Percentiles rank a stretch among this genome's conserved stretches.
Evolutionary conservation across 2,888 invertebrate species (phyloP).

Genomic region (Sepiola atlantica): DNA sequence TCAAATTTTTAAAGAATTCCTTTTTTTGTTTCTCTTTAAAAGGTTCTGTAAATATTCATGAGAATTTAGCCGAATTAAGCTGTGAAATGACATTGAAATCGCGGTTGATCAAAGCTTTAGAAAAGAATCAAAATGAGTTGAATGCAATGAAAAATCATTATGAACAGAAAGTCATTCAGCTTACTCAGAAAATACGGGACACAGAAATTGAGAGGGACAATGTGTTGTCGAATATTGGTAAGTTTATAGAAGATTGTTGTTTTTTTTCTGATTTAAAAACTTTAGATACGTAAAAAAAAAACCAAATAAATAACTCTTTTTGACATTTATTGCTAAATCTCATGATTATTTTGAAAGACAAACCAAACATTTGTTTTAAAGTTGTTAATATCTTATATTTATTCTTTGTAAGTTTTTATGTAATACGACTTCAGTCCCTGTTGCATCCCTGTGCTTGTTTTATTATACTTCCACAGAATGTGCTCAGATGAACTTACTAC

Average conservation of each 20-base stretch:
- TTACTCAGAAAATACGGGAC: conserved; percentile 88
- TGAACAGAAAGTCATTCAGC: conserved; percentile 89
- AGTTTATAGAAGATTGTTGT: conserved; percentile 42
- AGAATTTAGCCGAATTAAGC: conserved; percentile 90
- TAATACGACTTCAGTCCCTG: no score
- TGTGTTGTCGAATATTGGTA: conserved; percentile 79
- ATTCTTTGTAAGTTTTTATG: no score
- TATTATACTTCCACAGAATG: no score
- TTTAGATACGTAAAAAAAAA: no score
- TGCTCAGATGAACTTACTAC: no score
- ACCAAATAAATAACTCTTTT: no score
- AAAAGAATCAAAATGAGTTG: conserved; percentile 89
- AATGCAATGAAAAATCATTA: conserved; percentile 91
- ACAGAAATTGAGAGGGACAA: conserved; percentile 94
- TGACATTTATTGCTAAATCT: no score
- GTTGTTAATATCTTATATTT: no score
- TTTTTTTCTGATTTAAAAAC: neutral
- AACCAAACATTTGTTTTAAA: no score
- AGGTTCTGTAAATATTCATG: conserved; percentile 77
- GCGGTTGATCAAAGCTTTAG: conserved; percentile 93
- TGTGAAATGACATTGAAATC: conserved; percentile 96
- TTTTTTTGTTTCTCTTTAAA: neutral
- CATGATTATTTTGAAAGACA: no score
- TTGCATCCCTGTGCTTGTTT: no score
- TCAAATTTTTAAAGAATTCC: neutral